These are phyloP conservation scores for Bombus confusus DNA, from an alignment of 1,140 invertebrate genomes.

Conservation along the genomic window DNA sequence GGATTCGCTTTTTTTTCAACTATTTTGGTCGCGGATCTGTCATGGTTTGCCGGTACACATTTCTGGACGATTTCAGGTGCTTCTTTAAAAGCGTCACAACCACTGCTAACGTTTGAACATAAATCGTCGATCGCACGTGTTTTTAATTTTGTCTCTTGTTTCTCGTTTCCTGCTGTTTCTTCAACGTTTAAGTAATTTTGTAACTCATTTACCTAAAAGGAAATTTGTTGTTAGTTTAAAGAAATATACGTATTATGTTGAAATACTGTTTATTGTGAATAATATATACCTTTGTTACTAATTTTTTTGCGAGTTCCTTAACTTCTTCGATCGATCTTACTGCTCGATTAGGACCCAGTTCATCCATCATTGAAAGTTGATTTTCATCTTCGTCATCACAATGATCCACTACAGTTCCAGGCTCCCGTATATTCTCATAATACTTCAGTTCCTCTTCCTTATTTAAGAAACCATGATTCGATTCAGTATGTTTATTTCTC, in stretches of 20 bases:
- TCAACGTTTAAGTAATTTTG: slow-evolving; percentile 50
- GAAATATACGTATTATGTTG: too few relatives aligned
- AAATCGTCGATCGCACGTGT: slow-evolving; percentile 24
- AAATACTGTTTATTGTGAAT: neutral
- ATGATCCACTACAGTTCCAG: neutral
- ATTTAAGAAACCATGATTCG: slow-evolving; percentile 11
- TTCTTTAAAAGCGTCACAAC: slow-evolving; percentile 3
- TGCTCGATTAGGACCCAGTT: slow-evolving; percentile 11
- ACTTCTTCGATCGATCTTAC: slow-evolving; percentile 64
- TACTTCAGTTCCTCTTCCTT: slow-evolving; percentile 35
- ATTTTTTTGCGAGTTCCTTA: slow-evolving; percentile 58
- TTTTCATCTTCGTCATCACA: neutral
- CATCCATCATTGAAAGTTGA: neutral
- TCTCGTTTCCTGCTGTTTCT: neutral
- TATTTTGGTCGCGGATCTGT: neutral
- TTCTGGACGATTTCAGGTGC: slow-evolving; percentile 1
- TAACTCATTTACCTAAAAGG: slow-evolving; percentile 60
- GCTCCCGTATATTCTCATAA: slow-evolving; percentile 31
- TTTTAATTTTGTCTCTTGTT: neutral
- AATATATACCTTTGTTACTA: slow-evolving; percentile 60
- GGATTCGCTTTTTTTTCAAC: neutral
- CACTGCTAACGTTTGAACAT: slow-evolving; percentile 5
- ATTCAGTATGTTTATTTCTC: slow-evolving; percentile 30
- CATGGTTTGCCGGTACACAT: neutral
- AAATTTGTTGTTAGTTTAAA: neutral